Evolutionary conservation across 1,140 invertebrate species (phyloP).

Genomic region (Panagrolaimus sp.): DNA sequence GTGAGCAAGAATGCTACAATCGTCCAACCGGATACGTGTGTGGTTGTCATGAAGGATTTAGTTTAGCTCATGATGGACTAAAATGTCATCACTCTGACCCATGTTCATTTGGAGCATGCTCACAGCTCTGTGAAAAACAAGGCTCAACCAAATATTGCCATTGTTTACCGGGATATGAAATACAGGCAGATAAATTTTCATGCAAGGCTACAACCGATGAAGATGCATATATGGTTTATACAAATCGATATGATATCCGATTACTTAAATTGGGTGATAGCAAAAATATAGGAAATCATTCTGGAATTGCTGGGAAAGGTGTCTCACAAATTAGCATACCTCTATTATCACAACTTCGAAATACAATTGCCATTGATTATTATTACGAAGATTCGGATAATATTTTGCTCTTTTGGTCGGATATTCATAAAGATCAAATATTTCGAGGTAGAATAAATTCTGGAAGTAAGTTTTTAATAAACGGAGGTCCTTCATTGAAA

Average conservation of each 20-base stretch:
- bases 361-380: slow-evolving; percentile 81
- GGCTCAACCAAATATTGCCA: slow-evolving; percentile 66
- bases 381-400: slow-evolving; percentile 64
- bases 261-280: slow-evolving; percentile 61
- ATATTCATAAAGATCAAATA: slow-evolving; percentile 84
- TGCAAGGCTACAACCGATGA: slow-evolving; percentile 68
- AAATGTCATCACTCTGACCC: neutral
- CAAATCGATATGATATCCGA: slow-evolving; percentile 76
- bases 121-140: slow-evolving; percentile 66
- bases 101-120: slow-evolving; percentile 77
- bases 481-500: neutral
- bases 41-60: neutral
- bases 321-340: slow-evolving; percentile 60
- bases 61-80: slow-evolving; percentile 61
- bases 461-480: slow-evolving; percentile 62
- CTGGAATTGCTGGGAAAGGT: slow-evolving; percentile 56
- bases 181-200: slow-evolving; percentile 71
- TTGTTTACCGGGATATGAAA: slow-evolving; percentile 65
- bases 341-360: slow-evolving; percentile 74
- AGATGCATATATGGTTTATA: slow-evolving; percentile 72
- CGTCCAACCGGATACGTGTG: neutral
- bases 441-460: slow-evolving; percentile 70
- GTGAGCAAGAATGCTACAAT: neutral
- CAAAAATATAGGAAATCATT: slow-evolving; percentile 5
- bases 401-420: slow-evolving; percentile 79